A percentile compares a stretch with the other conserved stretches of the same genome.
Conservation (phyloP, 1,140 invertebrate genomes). For the Homarus americanus region DNA sequence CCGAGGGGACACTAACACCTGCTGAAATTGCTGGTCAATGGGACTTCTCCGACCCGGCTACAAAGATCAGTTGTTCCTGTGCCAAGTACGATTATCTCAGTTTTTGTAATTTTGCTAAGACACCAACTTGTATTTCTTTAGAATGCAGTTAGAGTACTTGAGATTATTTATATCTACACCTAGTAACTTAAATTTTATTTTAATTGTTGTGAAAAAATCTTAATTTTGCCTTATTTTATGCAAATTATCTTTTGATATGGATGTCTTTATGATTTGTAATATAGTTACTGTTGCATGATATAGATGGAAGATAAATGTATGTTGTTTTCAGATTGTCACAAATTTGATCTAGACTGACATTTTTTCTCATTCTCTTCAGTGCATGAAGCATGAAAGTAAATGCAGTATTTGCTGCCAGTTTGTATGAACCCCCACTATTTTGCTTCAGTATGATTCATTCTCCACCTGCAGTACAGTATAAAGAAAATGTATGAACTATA, state of each 20-base stretch:
- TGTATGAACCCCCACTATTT: conserved; percentile 9
- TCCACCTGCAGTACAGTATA: neutral
- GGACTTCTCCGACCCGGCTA: conserved; percentile 92
- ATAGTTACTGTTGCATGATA: conserved; percentile 56
- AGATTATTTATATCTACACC: neutral
- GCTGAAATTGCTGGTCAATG: conserved; percentile 82
- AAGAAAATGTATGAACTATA: neutral
- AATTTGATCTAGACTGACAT: conserved; percentile 23
- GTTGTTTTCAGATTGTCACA: conserved; percentile 32
- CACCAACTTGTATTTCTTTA: neutral
- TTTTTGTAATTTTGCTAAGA: conserved; percentile 7
- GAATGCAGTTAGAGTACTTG: neutral
- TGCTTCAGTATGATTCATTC: conserved; percentile 5
- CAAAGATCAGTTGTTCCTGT: conserved; percentile 89
- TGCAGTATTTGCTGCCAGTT: conserved; percentile 49
- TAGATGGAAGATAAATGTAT: conserved; percentile 53
- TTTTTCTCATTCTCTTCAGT: conserved; percentile 29
- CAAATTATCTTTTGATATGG: neutral
- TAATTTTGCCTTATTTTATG: conserved; percentile 30
- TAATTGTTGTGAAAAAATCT: neutral
- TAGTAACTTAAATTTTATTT: neutral
- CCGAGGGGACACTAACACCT: conserved; percentile 71
- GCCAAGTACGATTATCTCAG: conserved; percentile 80
- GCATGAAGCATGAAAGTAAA: conserved; percentile 64
- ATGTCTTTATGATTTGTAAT: conserved; percentile 13